Evolutionary conservation across 1,140 invertebrate species (phyloP).

Genomic region (Drosophila yakuba): DNA sequence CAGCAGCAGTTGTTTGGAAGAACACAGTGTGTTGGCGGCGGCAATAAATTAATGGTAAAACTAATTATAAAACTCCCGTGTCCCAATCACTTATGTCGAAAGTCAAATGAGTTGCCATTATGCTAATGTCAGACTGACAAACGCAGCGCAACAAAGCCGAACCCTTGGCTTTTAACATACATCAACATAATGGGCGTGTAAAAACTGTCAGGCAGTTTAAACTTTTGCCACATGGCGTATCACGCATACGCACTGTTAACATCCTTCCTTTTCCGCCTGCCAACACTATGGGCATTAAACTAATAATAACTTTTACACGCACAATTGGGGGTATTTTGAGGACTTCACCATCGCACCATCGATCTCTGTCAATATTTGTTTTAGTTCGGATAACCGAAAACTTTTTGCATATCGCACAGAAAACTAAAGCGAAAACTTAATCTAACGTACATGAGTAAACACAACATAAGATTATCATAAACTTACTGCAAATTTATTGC

Average conservation of each 20-base stretch:
- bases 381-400: slow-evolving; percentile 10
- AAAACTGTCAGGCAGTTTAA: slow-evolving; percentile 36
- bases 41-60: slow-evolving; percentile 46
- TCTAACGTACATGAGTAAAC: slow-evolving; percentile 53
- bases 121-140: slow-evolving; percentile 6
- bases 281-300: slow-evolving; percentile 29
- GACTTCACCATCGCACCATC: slow-evolving; percentile 9
- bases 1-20: slow-evolving; percentile 25
- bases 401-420: slow-evolving; percentile 46
- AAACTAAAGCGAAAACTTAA: slow-evolving; percentile 50
- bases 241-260: slow-evolving; percentile 37
- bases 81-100: slow-evolving; percentile 30
- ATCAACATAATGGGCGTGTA: slow-evolving; percentile 16
- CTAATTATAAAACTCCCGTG: slow-evolving; percentile 41
- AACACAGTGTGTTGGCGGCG: slow-evolving; percentile 36
- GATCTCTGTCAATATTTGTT: slow-evolving; percentile 42
- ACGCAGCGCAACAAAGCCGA: slow-evolving; percentile 17
- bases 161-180: slow-evolving; percentile 22
- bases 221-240: slow-evolving; percentile 47
- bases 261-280: not conserved
- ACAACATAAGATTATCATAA: slow-evolving; percentile 54
- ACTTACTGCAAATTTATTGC: slow-evolving; percentile 43
- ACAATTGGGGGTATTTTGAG: slow-evolving; percentile 2
- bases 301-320: slow-evolving; percentile 46
- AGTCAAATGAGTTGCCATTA: slow-evolving; percentile 46